Base-by-base conservation (phyloP, 2,797 vertebrate genomes). In the Saxicola maurus region DNA sequence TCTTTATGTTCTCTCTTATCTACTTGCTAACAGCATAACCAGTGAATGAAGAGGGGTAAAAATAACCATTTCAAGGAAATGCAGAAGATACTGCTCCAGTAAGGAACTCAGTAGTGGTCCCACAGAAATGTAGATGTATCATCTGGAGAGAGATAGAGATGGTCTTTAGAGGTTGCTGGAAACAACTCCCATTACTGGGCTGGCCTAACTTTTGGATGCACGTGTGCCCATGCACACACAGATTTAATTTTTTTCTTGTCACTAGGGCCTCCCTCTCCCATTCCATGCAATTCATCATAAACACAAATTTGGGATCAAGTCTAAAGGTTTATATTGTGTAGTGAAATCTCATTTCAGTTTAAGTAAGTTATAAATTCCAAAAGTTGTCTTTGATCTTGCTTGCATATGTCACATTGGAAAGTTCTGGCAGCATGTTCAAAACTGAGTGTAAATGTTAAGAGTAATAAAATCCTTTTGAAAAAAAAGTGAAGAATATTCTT, bases 381-480 rank as follows among this genome's bases (percentile, higher is more conserved):
- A 80, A 81, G 16, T 10, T 83, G 69, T 17, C 11, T 77, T 74
- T 35, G 16, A 33, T 60, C 60, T 74, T 85, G 23, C 38, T 55
- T 51, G 13, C 1, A 0, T 13, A 21, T 51, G 16, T 33, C 17
- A n/a, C 46, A 51, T 12, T 7, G 42, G 7, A 16, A 90, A 71
- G 68, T 51, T 89, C 23, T 77, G 65, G 38, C 46, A 82, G 35
- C 30, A 68, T 9, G 7, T 42, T 72, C 59, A 82, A 77, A 81
- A 52, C 1, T 6, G 9, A 81, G 65, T 15, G 28, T 45, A 68
- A 90, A 71, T 18, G 46, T 61, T 33, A 82, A n/a, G 9, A 87
- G 55, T 7, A 74, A 66, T 35, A 77, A 91, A 71, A 82, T 25
- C 8, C 46, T 55, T 83, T 45, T 85, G 30, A 66, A 87, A 69